These are phyloP conservation scores for Triplophysa rosa DNA, from an alignment of 2,113 vertebrate genomes.

Conservation along the genomic window DNA sequence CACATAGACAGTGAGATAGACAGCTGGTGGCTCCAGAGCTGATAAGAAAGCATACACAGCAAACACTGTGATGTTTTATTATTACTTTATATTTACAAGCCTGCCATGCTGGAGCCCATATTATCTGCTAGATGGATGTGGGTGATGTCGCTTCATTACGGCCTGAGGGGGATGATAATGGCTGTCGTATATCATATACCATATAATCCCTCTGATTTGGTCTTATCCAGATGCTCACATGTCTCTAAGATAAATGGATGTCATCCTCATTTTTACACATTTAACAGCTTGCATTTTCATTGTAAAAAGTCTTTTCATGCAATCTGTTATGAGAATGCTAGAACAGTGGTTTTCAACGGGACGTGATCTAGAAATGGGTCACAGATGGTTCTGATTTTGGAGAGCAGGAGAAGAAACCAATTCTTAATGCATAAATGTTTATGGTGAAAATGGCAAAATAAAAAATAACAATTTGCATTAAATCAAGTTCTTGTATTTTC, in stretches of 20 bases:
- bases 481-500: no score
- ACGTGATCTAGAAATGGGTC: no score
- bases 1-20: constrained; percentile 30
- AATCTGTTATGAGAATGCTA: no score
- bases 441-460: no score
- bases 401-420: no score
- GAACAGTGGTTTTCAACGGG: no score
- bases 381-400: no score
- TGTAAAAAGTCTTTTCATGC: no score
- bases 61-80: constrained; percentile 59
- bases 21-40: constrained; percentile 56
- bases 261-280: neutral
- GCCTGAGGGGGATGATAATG: constrained; percentile 42
- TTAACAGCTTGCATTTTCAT: neutral
- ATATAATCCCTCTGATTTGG: constrained; percentile 4
- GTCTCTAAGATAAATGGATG: neutral
- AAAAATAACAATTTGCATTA: no score
- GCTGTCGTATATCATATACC: constrained; percentile 11
- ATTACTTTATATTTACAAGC: constrained; percentile 50
- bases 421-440: no score
- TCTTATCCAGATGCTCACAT: neutral
- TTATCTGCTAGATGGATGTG: constrained; percentile 56
- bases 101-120: constrained; percentile 52
- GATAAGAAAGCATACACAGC: constrained; percentile 60
- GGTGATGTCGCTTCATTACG: constrained; percentile 49